Percentiles rank a stretch among this genome's conserved stretches.
Evolutionary conservation across 1,140 invertebrate species (phyloP).

Genomic region (Helicoverpa armigera): DNA sequence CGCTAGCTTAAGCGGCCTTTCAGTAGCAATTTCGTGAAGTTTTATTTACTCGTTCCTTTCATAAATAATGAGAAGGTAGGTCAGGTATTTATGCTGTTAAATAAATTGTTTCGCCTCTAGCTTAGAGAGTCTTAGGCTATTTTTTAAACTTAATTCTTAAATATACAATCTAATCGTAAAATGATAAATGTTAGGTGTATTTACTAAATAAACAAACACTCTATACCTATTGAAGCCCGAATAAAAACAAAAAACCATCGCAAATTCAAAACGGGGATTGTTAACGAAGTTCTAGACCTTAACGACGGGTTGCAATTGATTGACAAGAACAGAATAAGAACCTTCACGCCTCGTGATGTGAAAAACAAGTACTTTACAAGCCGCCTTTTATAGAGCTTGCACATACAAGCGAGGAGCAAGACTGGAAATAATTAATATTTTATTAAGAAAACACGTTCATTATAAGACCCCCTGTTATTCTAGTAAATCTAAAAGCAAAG

Average conservation of each 20-base stretch:
- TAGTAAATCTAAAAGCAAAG: neutral
- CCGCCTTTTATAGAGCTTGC: constrained; percentile 50
- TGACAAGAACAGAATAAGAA: constrained; percentile 64
- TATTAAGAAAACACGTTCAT: neutral
- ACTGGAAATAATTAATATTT: constrained; percentile 41
- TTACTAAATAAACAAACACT: neutral
- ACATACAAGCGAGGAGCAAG: neutral
- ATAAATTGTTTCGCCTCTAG: neutral
- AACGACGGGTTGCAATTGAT: constrained; percentile 57
- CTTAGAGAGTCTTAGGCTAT: neutral
- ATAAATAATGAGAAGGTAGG: neutral
- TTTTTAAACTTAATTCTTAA: neutral
- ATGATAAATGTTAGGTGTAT: neutral
- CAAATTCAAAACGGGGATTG: constrained; percentile 45
- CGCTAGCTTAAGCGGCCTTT: constrained; percentile 26
- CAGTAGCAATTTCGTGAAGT: constrained; percentile 7
- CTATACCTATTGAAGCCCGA: neutral
- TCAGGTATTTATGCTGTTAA: neutral
- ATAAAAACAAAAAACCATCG: constrained; percentile 25
- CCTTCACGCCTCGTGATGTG: constrained; percentile 57
- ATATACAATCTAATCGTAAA: neutral
- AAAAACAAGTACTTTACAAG: constrained; percentile 54
- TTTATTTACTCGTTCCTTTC: constrained; percentile 12
- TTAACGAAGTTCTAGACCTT: constrained; percentile 60
- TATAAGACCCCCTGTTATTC: neutral